Evolutionary conservation across 2,888 invertebrate genomes (phyloP), one percentile per base, ranked within the genome.

Genomic region (Linyphia triangularis): DNA sequence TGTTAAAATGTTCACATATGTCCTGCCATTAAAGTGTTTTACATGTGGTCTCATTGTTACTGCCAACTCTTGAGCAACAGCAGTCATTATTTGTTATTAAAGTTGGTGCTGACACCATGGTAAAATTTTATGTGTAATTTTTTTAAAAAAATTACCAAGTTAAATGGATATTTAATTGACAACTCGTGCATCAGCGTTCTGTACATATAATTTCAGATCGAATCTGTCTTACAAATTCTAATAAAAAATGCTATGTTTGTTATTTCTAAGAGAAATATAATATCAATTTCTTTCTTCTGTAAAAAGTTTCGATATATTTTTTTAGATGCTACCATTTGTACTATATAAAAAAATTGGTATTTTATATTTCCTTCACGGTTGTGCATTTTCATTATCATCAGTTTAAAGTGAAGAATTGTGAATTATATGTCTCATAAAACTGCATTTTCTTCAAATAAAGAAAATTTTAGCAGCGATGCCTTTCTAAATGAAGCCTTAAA

Each of bases 11-110:
- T 85, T 70, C 63, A 73, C 73, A 86, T 72, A 57, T 86, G 73
- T 86, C 86, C 86, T 79, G 86, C 86, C 86, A 86, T 86, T 86
- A 63, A 63, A 63, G 24, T 33, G 78, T 85, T 57, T 75, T 57
- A 84, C 69, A n/a, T 72, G 70, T 85, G 85, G 85, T 85, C 78
- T 78, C 70, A 78, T 63, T 72, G 70, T 78, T 70, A 85, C 85
- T 85, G 85, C 85, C 85, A 85, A 63, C 78, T 72, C 51, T 78
- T 70, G 30, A 85, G 70, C 33, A 78, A 85, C 59, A 51, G 78
- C 72, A 63, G 65, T 37, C n/a, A 9, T 78, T n/a, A 22, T 61
- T 16, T 13, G 70, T 67, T 77, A 22, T 61, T 30, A 22, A 22
- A 40, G 10, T 85, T 79, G 78, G 78, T 77, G 78, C 85, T 85